Percentiles rank a stretch among this genome's conserved stretches.
Conservation (phyloP, 2,888 invertebrate species). For the Adelphocoris suturalis region DNA sequence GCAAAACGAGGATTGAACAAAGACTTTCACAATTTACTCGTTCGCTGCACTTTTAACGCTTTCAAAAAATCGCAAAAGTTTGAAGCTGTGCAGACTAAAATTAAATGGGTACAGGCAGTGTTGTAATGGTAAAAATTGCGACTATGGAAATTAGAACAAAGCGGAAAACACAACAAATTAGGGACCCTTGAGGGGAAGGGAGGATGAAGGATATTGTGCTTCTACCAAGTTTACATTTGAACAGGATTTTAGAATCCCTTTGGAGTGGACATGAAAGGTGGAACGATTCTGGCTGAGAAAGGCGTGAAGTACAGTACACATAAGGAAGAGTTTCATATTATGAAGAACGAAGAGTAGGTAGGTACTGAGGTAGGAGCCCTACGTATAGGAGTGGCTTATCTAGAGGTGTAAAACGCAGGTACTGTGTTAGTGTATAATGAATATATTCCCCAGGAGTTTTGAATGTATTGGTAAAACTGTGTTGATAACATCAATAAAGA, state of each 20-base stretch:
- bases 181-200: slow-evolving; percentile 41
- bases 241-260: neutral
- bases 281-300: slow-evolving; percentile 40
- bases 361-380: slow-evolving; percentile 24
- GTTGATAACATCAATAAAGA: neutral
- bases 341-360: neutral
- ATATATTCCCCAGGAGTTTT: slow-evolving; percentile 22
- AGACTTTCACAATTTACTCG: slow-evolving; percentile 42
- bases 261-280: neutral
- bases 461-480: slow-evolving; percentile 15
- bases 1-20: neutral
- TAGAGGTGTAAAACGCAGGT: neutral
- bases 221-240: neutral
- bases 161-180: slow-evolving; percentile 64
- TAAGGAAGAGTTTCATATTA: neutral
- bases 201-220: slow-evolving; percentile 29
- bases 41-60: slow-evolving; percentile 58
- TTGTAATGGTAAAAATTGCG: slow-evolving; percentile 31
- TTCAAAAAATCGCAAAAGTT: slow-evolving; percentile 57
- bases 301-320: slow-evolving; percentile 7
- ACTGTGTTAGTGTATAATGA: neutral
- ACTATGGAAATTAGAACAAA: slow-evolving; percentile 56
- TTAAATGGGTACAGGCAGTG: slow-evolving; percentile 61
- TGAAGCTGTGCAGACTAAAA: slow-evolving; percentile 62
- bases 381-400: neutral